Evolutionary conservation across 2,113 vertebrate genomes (phyloP).

Genomic region (Calidris pygmaea): DNA sequence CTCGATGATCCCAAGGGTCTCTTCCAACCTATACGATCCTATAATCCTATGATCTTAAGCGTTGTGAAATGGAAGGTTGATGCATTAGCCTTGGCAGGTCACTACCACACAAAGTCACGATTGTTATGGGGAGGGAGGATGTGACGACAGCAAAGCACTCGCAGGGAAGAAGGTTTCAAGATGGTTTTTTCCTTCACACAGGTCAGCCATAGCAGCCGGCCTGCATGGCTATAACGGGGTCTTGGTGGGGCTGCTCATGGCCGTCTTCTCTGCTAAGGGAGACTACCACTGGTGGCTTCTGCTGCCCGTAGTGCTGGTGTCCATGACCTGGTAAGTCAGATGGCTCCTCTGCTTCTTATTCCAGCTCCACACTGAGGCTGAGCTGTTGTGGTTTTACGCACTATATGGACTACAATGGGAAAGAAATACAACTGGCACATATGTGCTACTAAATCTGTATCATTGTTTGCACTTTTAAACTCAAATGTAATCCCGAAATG

Average conservation of each 20-base stretch:
- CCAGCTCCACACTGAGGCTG: neutral
- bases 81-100: neutral
- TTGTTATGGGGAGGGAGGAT: neutral
- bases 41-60: too few species aligned
- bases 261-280: slow-evolving; percentile 86
- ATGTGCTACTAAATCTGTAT: neutral
- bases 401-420: neutral
- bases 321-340: slow-evolving; percentile 88
- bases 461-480: neutral
- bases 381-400: neutral
- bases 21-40: too few species aligned
- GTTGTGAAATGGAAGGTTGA: rapidly evolving
- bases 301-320: slow-evolving; percentile 85
- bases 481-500: neutral
- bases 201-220: slow-evolving; percentile 88
- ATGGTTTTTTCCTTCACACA: slow-evolving; percentile 8
- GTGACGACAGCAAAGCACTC: neutral
- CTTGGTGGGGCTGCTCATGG: slow-evolving; percentile 92
- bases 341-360: neutral
- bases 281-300: slow-evolving; percentile 97
- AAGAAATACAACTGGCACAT: neutral
- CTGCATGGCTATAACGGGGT: slow-evolving; percentile 93
- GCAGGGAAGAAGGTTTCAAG: neutral
- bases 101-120: neutral
- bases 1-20: too few species aligned